A percentile compares a stretch with the other conserved stretches of the same genome.
These are phyloP conservation scores for Tinea semifulvella DNA, from an alignment of 2,888 invertebrate species.

Conservation along the genomic window DNA sequence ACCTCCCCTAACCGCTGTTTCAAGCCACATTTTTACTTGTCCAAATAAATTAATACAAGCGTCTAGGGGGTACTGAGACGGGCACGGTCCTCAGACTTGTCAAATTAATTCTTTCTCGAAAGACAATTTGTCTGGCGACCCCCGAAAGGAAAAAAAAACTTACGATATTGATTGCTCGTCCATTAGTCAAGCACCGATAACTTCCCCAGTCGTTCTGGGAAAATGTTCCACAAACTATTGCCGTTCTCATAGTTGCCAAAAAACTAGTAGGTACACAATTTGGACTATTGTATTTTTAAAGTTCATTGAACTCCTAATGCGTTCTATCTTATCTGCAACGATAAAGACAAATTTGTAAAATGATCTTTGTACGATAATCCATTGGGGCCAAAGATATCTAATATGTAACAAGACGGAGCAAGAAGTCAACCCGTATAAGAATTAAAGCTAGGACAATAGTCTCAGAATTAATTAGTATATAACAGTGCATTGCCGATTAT, in stretches of 20 bases:
- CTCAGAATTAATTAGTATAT: no score
- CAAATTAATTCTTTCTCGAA: slow-evolving; percentile 64
- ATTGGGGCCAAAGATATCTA: no score
- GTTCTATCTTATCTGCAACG: no score
- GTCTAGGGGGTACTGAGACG: slow-evolving; percentile 37
- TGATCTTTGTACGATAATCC: no score
- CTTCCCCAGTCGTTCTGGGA: slow-evolving; percentile 11
- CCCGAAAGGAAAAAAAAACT: slow-evolving; percentile 44
- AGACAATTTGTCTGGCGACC: slow-evolving; percentile 56
- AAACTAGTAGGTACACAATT: no score
- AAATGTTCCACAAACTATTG: slow-evolving; percentile 6
- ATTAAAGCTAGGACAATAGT: no score
- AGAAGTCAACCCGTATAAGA: no score
- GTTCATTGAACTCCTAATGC: no score
- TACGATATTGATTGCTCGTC: slow-evolving; percentile 42
- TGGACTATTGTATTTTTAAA: no score
- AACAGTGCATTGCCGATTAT: no score
- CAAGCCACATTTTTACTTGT: slow-evolving; percentile 57
- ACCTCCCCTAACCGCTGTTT: slow-evolving; percentile 25
- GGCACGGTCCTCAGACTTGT: slow-evolving; percentile 34
- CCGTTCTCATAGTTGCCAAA: slow-evolving; percentile 1
- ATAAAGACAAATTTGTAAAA: no score
- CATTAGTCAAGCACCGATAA: slow-evolving; percentile 35
- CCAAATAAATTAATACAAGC: slow-evolving; percentile 60
- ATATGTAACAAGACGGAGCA: no score